Evolutionary conservation across 2,888 invertebrate species (phyloP), one percentile per base, ranked within the genome.

Genomic region (Junonia oenone): DNA sequence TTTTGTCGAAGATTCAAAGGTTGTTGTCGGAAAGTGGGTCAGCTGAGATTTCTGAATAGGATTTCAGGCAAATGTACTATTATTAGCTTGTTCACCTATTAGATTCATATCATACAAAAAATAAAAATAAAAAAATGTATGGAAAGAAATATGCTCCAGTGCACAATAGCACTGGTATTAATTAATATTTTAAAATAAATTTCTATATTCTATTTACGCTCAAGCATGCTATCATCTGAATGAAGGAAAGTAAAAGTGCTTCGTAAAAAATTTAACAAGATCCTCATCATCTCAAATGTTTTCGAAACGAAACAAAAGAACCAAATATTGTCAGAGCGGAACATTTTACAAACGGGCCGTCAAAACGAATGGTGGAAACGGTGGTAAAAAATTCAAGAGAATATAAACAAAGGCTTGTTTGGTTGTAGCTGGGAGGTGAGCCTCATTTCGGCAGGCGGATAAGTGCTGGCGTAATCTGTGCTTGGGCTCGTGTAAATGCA

Each of bases 401-500:
- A 81, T 78, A 84, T 86, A 90, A 89, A 89, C 85, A 88, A 85
- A 85, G 81, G 81, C 78, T 82, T 86, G 83, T 84, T 84, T 74
- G 78, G 73, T 75, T 78, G 75, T 73, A 69, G 75, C 66, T 43
- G 66, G 68, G 73, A 71, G 73, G 76, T 68, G 74, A 73, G 73
- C 69, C 78, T 86, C 83, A 83, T 88, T 89, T 86, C 79, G 79
- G 75, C 79, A 78, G 81, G 79, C 73, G 87, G 85, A 84, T 88
- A 87, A 89, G 84, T 84, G 80, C 85, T 82, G 76, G 75, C 81
- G 85, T 89, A 89, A 89, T 89, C 88, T 86, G 82, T 82, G 83
- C 84, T 77, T 72, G 77, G 79, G 84, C 83, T 85, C 88, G 88
- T 89, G 90, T 89, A 89, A 90, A 90, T 90, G 90, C 88, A 90